These are phyloP conservation scores for Aplodontia rufa DNA, from an alignment of 2,113 vertebrate species.

Conservation along the genomic window DNA sequence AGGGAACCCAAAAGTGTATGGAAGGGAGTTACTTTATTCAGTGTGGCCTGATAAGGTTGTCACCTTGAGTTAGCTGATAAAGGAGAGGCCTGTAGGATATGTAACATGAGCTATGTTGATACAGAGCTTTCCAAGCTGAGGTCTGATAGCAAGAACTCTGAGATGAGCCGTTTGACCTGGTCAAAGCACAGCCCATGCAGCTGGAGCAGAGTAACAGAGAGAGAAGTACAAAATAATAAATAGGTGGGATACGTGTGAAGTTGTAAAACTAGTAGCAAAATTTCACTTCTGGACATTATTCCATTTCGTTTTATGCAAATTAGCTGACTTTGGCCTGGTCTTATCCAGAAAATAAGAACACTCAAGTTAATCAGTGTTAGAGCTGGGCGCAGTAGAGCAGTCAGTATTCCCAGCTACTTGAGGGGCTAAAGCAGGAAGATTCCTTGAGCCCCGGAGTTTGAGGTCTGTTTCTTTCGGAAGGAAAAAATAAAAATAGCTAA, in stretches of 20 bases:
- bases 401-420: neutral
- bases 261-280: neutral
- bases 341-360: constrained; percentile 29
- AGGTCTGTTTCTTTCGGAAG: neutral
- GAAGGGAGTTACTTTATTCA: too few relatives aligned
- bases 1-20: too few relatives aligned
- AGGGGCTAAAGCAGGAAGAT: neutral
- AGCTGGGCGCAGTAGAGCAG: too few relatives aligned
- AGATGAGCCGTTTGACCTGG: too few relatives aligned
- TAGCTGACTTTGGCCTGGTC: neutral
- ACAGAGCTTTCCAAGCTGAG: too few relatives aligned
- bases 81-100: too few relatives aligned
- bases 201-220: neutral
- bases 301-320: neutral
- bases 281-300: neutral
- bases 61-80: too few relatives aligned
- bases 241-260: neutral
- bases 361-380: constrained; percentile 18
- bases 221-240: too few relatives aligned
- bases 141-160: too few relatives aligned
- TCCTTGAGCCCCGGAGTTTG: neutral
- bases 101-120: too few relatives aligned
- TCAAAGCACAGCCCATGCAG: neutral
- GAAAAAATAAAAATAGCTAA: neutral
- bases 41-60: too few relatives aligned